A percentile compares a stretch with the other conserved stretches of the same genome.
Evolutionary conservation across 2,113 vertebrate genomes (phyloP).

Genomic region (Passer domesticus): DNA sequence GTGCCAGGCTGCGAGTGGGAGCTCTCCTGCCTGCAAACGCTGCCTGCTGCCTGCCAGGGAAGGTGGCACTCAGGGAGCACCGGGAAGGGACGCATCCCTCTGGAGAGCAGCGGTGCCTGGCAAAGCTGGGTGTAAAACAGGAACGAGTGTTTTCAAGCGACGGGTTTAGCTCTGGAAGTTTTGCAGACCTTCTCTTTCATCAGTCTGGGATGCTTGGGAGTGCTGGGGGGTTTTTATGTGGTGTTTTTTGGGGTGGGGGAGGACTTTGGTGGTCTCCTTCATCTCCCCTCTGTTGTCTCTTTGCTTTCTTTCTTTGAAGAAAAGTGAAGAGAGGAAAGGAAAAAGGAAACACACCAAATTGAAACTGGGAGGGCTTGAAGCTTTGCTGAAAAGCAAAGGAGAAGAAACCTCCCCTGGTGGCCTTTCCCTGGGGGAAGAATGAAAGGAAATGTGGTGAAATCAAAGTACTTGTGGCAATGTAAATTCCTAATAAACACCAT

Average conservation of each 20-base stretch:
- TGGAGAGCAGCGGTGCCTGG: not conserved
- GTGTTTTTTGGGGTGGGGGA: not conserved
- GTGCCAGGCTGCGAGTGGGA: not conserved
- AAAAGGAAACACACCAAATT: slow-evolving; percentile 10
- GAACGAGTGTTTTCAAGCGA: not conserved
- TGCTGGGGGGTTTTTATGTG: not conserved
- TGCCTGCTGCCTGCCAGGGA: not conserved
- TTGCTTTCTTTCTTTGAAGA: not conserved
- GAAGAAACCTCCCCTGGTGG: slow-evolving; percentile 12
- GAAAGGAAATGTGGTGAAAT: slow-evolving; percentile 51
- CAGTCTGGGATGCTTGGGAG: not conserved
- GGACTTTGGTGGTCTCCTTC: not conserved
- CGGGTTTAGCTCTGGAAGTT: not conserved
- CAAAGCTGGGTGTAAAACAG: not conserved
- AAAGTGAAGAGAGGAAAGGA: not conserved
- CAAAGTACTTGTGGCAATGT: slow-evolving; percentile 59
- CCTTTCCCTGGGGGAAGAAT: slow-evolving; percentile 38
- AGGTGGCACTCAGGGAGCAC: rapidly evolving
- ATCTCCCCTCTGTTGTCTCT: not conserved
- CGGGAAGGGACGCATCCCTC: rapidly evolving
- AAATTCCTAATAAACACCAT: slow-evolving; percentile 23
- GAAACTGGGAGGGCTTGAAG: not conserved
- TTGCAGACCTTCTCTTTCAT: not conserved
- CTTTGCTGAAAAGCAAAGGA: slow-evolving; percentile 53
- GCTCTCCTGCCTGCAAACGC: not conserved